Conservation (phyloP, 2,113 vertebrate genomes). For the Trinectes maculatus region DNA sequence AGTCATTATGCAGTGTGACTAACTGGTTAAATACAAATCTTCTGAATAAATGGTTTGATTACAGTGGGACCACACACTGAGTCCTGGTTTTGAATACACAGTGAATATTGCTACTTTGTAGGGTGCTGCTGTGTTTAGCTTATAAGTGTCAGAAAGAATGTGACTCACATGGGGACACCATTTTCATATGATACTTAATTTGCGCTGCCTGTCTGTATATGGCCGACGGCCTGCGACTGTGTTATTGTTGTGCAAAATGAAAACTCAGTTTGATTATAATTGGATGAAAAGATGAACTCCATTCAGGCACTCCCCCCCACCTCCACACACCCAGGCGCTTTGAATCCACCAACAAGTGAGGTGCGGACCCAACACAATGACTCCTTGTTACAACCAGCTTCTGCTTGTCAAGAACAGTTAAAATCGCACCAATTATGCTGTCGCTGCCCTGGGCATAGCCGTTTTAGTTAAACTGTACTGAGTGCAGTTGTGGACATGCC, state of each 20-base stretch:
- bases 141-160: slow-evolving; percentile 1
- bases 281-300: slow-evolving; percentile 53
- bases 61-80: not conserved
- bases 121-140: not conserved
- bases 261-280: slow-evolving; percentile 51
- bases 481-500: slow-evolving; percentile 20
- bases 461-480: slow-evolving; percentile 40
- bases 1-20: not conserved
- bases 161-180: not conserved
- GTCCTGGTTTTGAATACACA: no score
- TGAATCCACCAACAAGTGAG: slow-evolving; percentile 51
- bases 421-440: slow-evolving; percentile 52
- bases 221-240: slow-evolving; percentile 19
- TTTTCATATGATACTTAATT: slow-evolving; percentile 5
- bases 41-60: not conserved
- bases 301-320: slow-evolving; percentile 42
- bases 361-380: slow-evolving; percentile 62
- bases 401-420: slow-evolving; percentile 64
- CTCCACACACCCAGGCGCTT: slow-evolving; percentile 19
- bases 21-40: not conserved
- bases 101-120: not conserved
- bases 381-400: slow-evolving; percentile 66
- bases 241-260: slow-evolving; percentile 48
- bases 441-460: slow-evolving; percentile 16
- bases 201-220: not conserved